Evolutionary conservation across 2,113 vertebrate genomes (phyloP), one percentile per base, ranked within the genome.

Genomic region (Riparia riparia): DNA sequence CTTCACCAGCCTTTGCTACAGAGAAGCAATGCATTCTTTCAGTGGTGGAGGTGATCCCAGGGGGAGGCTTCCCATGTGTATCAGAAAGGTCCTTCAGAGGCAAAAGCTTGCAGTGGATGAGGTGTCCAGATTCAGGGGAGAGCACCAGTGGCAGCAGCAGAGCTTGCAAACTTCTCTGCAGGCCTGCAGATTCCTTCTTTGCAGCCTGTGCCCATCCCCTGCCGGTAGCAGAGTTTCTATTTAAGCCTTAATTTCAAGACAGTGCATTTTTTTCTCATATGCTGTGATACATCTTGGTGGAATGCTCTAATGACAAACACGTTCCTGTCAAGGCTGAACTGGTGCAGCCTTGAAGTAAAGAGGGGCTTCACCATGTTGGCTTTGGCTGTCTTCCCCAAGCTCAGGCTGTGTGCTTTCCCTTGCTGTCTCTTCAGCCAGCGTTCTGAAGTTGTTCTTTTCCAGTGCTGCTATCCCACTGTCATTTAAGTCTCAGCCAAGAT

Each of bases 91-190:
- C 51, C 32, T 82, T 50, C 69, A 72, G 57, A 73, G 31, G 15
- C 47, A 82, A 65, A 74, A 93, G 22, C 41, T 66, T 50, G 58
- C 31, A 19, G 32, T 47, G 34, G 8, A 11, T 88, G 21, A 37
- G 5, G 15, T 28, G 25, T 68, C 31, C 76, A 41, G 21, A 37
- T 69, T 56, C 16, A 42, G 24, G n/a, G 34, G 20, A 45, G 34
- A 86, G 29, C 61, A 57, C 9, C 65, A 44, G 20, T 2, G 2
- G 47, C 65, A 65, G 50, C 60, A 74, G 31, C 69, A 64, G 49
- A 37, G 32, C 47, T 86, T 2, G 1, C 42, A 47, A 14, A 28
- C 28, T 82, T 58, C n/a, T 83, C 42, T 82, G 54, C 0, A 0
- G 28, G 8, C 12, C 0, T 77, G 34, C 58, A 83, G 25, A 24